Evolutionary conservation across 2,113 vertebrate species (phyloP).

Genomic region (Ammodytes dubius): DNA sequence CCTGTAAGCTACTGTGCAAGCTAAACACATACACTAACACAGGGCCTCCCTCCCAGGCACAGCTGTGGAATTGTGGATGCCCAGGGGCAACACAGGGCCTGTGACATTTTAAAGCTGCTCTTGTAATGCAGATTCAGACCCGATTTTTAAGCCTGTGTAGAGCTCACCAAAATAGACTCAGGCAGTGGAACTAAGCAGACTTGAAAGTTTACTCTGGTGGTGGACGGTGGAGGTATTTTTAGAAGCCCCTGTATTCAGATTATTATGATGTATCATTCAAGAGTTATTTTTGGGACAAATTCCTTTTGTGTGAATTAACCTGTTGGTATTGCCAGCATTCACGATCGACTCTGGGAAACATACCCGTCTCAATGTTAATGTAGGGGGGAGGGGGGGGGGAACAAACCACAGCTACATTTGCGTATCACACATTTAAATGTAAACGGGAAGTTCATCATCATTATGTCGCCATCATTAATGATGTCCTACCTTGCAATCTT

Average conservation of each 20-base stretch:
- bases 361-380: too few relatives aligned
- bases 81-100: constrained; percentile 55
- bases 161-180: constrained; percentile 79
- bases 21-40: constrained; percentile 37
- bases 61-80: constrained; percentile 71
- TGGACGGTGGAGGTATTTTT: constrained; percentile 74
- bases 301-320: constrained; percentile 36
- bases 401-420: too few relatives aligned
- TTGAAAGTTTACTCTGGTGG: constrained; percentile 79
- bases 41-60: constrained; percentile 63
- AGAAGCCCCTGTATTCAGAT: constrained; percentile 60
- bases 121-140: constrained; percentile 55
- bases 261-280: constrained; percentile 73
- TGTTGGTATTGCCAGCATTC: constrained; percentile 11
- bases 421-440: background rate
- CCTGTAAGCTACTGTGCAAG: constrained; percentile 57
- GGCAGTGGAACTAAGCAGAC: constrained; percentile 81
- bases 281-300: constrained; percentile 51
- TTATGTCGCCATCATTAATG: background rate
- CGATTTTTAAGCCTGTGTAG: constrained; percentile 63
- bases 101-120: constrained; percentile 70
- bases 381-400: too few relatives aligned
- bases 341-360: background rate
- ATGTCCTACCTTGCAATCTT: background rate
- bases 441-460: background rate